These are phyloP conservation scores for Neotoma lepida DNA, from an alignment of 2,113 vertebrate genomes.

Conservation along the genomic window DNA sequence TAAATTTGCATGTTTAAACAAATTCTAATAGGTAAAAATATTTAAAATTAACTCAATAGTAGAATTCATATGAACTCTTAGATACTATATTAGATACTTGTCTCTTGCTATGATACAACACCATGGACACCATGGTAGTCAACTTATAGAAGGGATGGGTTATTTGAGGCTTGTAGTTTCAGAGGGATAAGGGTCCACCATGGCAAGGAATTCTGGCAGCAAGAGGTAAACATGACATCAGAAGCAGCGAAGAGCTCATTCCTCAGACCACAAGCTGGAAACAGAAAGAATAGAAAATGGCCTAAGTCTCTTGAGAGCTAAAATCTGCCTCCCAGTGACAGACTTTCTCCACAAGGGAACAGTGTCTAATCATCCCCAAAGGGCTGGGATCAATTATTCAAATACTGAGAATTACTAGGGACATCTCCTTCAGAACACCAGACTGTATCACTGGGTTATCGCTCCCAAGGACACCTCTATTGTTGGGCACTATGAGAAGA, in stretches of 20 bases:
- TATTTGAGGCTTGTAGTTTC: not conserved
- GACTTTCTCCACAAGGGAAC: not conserved
- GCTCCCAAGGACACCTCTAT: not conserved
- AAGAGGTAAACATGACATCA: not conserved
- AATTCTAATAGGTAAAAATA: not conserved
- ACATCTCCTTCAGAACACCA: too few relatives aligned
- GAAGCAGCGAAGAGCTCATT: not conserved
- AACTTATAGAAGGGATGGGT: not conserved
- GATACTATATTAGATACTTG: not conserved
- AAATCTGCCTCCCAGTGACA: not conserved
- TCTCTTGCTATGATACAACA: not conserved
- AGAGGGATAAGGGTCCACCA: not conserved
- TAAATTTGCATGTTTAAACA: not conserved
- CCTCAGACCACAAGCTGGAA: not conserved
- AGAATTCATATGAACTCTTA: not conserved
- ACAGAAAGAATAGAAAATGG: not conserved
- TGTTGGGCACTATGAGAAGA: not conserved
- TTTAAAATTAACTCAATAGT: not conserved
- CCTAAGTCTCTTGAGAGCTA: not conserved
- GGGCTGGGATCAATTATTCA: not conserved
- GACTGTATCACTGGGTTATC: not conserved
- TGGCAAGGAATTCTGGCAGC: not conserved
- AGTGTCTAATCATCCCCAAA: not conserved
- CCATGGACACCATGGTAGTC: not conserved
- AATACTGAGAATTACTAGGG: not conserved